Base-by-base conservation (phyloP, 2,888 invertebrate genomes). In the Notodonta ziczac region DNA sequence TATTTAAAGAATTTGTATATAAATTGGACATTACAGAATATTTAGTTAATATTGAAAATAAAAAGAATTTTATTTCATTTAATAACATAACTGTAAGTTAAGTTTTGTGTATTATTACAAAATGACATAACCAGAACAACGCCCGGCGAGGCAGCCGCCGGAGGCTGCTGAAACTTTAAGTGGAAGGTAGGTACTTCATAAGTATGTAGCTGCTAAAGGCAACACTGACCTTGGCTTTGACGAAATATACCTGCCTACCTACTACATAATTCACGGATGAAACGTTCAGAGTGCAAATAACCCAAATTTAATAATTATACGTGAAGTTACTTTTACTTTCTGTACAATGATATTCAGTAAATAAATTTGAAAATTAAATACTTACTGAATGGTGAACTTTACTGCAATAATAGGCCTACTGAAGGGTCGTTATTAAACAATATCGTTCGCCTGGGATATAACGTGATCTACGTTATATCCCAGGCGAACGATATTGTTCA, bases 91-190 rank as follows among this genome's bases (percentile, higher is more conserved):
- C 5, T 46, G 13, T 46, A n/a, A n/a, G n/a, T 5, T 46, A 46
- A n/a, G 13, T 5, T 2, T 5, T 13, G 12, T 4, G 5, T 4
- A 7, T 14, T 16, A 50, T 16, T 50, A 16, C 7, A 16, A 16
- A 46, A n/a, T 46, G n/a, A 4, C 46, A n/a, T n/a, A 4, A 42
- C n/a, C 48, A 53, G 39, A 61, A 59, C 56, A 63, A 6, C 9
- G 53, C 60, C 60, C 60, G 57, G 58, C 57, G 51, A 51, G 39
- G 51, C 58, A 40, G 16, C 10, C 42, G 42, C n/a, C n/a, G 46
- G 5, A 46, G 46, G n/a, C n/a, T 32, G 53, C 42, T 61, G 56
- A 70, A 58, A 66, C 61, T 70, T 69, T 70, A 53, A 69, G 63
- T 61, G 44, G 56, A 44, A 57, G 62, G 57, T 55, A 59, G 35